Conservation (phyloP, 2,797 vertebrate genomes). For the Pangasius sanitwongsei region DNA sequence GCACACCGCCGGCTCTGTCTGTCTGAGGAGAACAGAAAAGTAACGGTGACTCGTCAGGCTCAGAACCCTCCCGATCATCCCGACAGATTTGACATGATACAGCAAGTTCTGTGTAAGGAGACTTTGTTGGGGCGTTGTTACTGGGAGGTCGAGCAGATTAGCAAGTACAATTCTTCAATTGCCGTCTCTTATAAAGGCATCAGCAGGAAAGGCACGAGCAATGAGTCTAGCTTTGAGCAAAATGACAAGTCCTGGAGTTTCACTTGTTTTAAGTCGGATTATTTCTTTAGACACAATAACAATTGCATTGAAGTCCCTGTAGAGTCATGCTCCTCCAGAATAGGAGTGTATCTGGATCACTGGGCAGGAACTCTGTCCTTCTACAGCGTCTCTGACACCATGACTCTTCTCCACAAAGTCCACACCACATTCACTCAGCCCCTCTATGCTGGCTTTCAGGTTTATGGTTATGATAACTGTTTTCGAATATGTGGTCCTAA, state of each 20-base stretch:
- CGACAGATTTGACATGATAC: conserved; percentile 30
- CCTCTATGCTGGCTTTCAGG: conserved; percentile 37
- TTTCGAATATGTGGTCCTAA: conserved; percentile 2
- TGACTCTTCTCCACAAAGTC: conserved; percentile 44
- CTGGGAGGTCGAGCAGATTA: conserved; percentile 36
- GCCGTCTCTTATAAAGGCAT: conserved; percentile 46
- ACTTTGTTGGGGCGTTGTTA: conserved; percentile 45
- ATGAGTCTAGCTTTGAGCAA: not conserved
- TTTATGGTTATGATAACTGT: not conserved
- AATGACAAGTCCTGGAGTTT: not conserved
- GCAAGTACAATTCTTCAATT: not conserved
- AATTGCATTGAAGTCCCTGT: not conserved
- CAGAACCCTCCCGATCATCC: conserved; percentile 37
- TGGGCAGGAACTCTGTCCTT: conserved; percentile 39
- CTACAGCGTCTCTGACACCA: conserved; percentile 46
- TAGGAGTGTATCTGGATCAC: conserved; percentile 29
- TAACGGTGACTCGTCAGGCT: not conserved
- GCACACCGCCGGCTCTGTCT: conserved; percentile 29
- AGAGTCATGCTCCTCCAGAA: not conserved
- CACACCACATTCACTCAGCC: conserved; percentile 44
- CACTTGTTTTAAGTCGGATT: not conserved
- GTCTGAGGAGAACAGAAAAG: conserved; percentile 35
- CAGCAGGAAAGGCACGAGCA: conserved; percentile 26
- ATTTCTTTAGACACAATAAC: not conserved
- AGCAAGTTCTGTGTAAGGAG: conserved; percentile 47